Evolutionary conservation across 2,113 vertebrate species (phyloP).

Genomic region (Sisor rabdophorus): DNA sequence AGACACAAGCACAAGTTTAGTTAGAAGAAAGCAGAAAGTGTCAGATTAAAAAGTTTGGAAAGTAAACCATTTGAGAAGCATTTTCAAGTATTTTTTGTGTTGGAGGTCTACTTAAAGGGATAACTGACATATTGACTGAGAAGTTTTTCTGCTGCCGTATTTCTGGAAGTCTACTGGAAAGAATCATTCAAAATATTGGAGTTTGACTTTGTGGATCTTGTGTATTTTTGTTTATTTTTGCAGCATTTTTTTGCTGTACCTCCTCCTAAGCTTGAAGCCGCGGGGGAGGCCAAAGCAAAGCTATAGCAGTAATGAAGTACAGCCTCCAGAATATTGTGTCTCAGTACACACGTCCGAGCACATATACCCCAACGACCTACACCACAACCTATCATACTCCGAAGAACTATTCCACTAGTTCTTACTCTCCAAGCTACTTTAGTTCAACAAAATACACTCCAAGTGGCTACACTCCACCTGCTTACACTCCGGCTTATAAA

Average conservation of each 20-base stretch:
- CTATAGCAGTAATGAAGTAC: constrained; percentile 77
- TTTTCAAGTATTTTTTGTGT: neutral
- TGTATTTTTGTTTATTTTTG: constrained; percentile 43
- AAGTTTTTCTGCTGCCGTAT: neutral
- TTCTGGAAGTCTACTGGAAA: constrained; percentile 11
- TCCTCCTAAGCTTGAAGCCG: constrained; percentile 32
- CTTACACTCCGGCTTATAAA: constrained; percentile 59
- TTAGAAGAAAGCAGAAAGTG: neutral
- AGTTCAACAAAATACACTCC: constrained; percentile 51
- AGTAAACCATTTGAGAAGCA: neutral
- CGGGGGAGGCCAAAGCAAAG: constrained; percentile 42
- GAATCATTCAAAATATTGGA: neutral
- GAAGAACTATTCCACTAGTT: constrained; percentile 54
- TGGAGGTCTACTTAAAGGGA: neutral
- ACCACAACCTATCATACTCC: constrained; percentile 52
- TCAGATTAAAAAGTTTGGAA: constrained; percentile 11
- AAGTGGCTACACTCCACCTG: constrained; percentile 39
- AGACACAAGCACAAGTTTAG: neutral
- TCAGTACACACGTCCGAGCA: constrained; percentile 57
- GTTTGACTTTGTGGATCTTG: constrained; percentile 11
- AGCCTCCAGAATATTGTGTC: constrained; percentile 62
- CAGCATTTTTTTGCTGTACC: constrained; percentile 51
- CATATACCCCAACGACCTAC: constrained; percentile 55
- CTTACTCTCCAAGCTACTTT: constrained; percentile 39
- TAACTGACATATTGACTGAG: neutral